Evolutionary conservation across 2,888 invertebrate species (phyloP).

Genomic region (Perdita meconis): DNA sequence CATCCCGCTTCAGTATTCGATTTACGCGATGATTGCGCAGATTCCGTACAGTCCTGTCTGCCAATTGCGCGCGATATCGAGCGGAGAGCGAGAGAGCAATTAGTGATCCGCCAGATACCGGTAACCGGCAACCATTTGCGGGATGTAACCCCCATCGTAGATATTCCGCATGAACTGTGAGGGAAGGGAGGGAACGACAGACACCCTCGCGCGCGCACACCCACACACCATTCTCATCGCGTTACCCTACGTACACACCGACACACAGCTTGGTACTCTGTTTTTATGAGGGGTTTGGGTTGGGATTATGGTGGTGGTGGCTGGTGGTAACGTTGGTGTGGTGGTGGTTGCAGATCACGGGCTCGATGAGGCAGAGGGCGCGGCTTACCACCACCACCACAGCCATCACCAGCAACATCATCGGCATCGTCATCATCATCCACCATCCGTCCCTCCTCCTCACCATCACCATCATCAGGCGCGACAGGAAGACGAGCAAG

Average conservation of each 20-base stretch:
- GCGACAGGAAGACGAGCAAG: conserved; percentile 65
- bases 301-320: conserved; percentile 79
- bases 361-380: conserved; percentile 81
- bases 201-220: conserved; percentile 5
- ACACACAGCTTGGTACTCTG: conserved; percentile 36
- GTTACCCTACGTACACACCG: background rate
- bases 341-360: conserved; percentile 85
- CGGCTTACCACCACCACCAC: conserved; percentile 83
- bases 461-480: conserved; percentile 76
- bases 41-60: conserved; percentile 59
- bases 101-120: conserved; percentile 62
- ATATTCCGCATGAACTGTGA: conserved; percentile 50
- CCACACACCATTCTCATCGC: background rate
- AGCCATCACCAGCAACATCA: conserved; percentile 80
- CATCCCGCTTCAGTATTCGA: conserved; percentile 52
- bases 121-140: conserved; percentile 59
- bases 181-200: background rate
- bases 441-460: conserved; percentile 69
- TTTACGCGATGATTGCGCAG: conserved; percentile 61
- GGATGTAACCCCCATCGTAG: conserved; percentile 60
- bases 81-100: conserved; percentile 50
- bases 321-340: conserved; percentile 84
- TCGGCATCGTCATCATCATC: conserved; percentile 76
- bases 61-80: conserved; percentile 63
- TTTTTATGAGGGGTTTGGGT: conserved; percentile 59